A percentile compares a stretch with the other conserved stretches of the same genome.
phyloP scores from a whole-genome alignment of 2,888 invertebrate genomes.

The Yponomeuta plumbellus region DNA sequence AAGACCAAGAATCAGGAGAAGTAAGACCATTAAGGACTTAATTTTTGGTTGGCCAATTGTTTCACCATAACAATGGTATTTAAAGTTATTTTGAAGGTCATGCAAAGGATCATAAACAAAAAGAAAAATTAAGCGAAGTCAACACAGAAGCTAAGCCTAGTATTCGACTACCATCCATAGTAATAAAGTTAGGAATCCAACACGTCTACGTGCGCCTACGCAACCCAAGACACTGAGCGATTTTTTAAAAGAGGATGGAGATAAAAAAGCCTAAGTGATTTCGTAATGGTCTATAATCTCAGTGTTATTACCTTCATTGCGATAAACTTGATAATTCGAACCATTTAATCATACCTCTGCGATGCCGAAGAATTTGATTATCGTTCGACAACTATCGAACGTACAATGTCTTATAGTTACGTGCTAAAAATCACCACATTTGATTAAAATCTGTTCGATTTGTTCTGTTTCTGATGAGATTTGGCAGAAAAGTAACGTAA shows the following conservation, averaged over 20 bases:
- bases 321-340: conserved; percentile 19
- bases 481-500: too few species aligned
- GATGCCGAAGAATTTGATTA: not conserved
- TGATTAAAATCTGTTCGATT: too few species aligned
- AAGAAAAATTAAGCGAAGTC: too few species aligned
- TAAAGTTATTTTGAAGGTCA: too few species aligned
- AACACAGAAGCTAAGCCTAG: not conserved
- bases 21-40: too few species aligned
- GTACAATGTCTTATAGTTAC: not conserved
- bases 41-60: too few species aligned
- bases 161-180: not conserved
- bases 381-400: not conserved
- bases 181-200: conserved; percentile 63
- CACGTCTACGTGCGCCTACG: conserved; percentile 38
- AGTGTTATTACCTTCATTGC: conserved; percentile 16
- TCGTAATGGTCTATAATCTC: conserved; percentile 27
- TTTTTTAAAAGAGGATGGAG: not conserved
- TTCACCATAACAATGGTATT: too few species aligned
- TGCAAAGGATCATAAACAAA: too few species aligned
- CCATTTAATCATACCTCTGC: conserved; percentile 20
- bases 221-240: conserved; percentile 18
- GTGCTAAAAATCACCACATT: too few species aligned
- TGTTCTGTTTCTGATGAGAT: too few species aligned
- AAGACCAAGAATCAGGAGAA: too few species aligned
- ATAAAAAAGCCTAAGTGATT: conserved; percentile 32